These are phyloP conservation scores for Gila orcuttii DNA, from an alignment of 2,113 vertebrate species.

Conservation along the genomic window DNA sequence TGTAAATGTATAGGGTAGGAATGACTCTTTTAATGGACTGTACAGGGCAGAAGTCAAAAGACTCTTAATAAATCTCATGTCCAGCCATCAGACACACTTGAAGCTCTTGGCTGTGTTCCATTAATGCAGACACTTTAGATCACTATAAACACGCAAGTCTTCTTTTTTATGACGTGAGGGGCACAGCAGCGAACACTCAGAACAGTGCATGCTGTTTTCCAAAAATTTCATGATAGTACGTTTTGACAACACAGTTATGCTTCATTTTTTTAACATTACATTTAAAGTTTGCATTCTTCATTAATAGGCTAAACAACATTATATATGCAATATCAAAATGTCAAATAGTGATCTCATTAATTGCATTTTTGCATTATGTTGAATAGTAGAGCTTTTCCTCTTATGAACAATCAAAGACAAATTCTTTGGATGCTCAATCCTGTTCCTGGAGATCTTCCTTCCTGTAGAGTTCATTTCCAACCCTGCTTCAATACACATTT, in stretches of 20 bases:
- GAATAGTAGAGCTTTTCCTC: too few relatives aligned
- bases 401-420: too few relatives aligned
- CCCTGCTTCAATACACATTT: too few relatives aligned
- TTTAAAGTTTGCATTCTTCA: not conserved
- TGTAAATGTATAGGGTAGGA: not conserved
- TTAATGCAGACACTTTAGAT: not conserved
- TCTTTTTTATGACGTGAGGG: conserved; percentile 2
- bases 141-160: not conserved
- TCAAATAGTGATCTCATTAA: too few relatives aligned
- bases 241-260: not conserved
- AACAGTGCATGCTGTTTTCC: not conserved
- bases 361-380: too few relatives aligned
- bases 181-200: not conserved
- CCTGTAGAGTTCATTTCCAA: too few relatives aligned
- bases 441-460: too few relatives aligned
- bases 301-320: not conserved
- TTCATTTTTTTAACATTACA: not conserved
- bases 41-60: conserved; percentile 33
- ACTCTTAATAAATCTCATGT: conserved; percentile 29
- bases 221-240: not conserved
- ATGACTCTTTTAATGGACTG: not conserved
- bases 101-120: conserved; percentile 6
- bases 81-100: conserved; percentile 8
- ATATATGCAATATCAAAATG: not conserved
- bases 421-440: too few relatives aligned